A percentile compares a stretch with the other conserved stretches of the same genome.
phyloP scores from a whole-genome alignment of 2,113 vertebrate species.

The Falco punctatus region DNA sequence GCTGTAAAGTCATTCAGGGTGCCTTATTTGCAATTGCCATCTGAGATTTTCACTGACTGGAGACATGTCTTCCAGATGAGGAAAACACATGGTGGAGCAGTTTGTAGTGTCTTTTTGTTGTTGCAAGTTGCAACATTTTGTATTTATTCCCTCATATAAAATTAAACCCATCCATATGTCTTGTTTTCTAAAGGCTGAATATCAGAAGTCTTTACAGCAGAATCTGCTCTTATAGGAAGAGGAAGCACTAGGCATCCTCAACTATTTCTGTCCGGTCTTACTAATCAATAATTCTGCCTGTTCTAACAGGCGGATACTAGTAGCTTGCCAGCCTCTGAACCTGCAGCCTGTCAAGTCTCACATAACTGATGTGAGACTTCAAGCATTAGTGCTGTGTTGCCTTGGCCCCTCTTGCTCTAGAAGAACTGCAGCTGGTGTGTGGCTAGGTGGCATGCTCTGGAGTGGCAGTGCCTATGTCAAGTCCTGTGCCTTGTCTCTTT shows the following conservation, averaged over 20 bases:
- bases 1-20: not conserved
- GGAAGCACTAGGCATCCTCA: not conserved
- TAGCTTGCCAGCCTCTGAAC: not conserved
- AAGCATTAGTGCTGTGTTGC: not conserved
- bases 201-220: not conserved
- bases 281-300: not conserved
- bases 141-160: not conserved
- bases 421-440: not conserved
- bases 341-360: not conserved
- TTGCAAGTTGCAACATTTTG: not conserved
- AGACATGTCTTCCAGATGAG: not conserved
- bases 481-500: not conserved
- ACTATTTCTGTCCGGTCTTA: not conserved
- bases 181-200: not conserved
- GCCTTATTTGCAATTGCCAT: not conserved
- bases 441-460: not conserved
- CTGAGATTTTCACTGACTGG: not conserved
- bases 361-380: accelerated
- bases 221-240: not conserved
- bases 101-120: not conserved
- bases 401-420: not conserved
- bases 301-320: not conserved
- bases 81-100: not conserved
- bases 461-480: accelerated
- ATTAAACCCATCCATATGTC: not conserved